Base-by-base conservation (phyloP, 1,140 invertebrate genomes). In the Formica exsecta region DNA sequence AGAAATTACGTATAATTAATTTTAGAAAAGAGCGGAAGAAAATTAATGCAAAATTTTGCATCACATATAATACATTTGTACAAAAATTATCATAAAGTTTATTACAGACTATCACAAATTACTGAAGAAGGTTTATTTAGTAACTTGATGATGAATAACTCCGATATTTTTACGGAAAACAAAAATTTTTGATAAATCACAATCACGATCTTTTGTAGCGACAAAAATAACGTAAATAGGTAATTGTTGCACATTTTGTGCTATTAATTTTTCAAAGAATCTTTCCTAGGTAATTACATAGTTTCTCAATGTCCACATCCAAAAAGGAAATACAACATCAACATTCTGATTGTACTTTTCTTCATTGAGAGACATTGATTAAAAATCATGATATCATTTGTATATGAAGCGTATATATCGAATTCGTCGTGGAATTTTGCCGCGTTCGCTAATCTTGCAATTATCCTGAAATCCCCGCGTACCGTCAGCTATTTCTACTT, bases 381-480 rank as follows among this genome's bases (percentile, higher is more conserved):
- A 62, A 74, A 73, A 74, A 83, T 74, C 19, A 25, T 61, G 25
- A 57, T 32, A 81, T 83, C 19, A 48, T 79, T 66, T 51, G 11
- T n/a, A 32, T 61, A 48, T 73, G 16, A 48, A 3, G n/a, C 1
- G 19, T 8, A 25, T 71, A 29, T 71, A 83, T 83, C 68, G 79
- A 83, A 83, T 80, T 80, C 51, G 13, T 29, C 48, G 64, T 70
- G 41, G 41, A 59, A 38, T 41, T 57, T 62, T 74, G 25, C 16
- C 4, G 25, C 6, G n/a, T 44, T 48, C 19, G 19, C 22, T 11
- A 54, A 36, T 85, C 59, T 79, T 51, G 11, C n/a, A 66, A 89
- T 88, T 77, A 77, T 85, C 57, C 59, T 44, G 66, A 89, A 77
- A 89, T 80, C 22, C 51, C 83, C 48, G 51, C n/a, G 38, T 32